Evolutionary conservation across 2,888 invertebrate species (phyloP).

Genomic region (Kuschelorhynchus macadamiae): DNA sequence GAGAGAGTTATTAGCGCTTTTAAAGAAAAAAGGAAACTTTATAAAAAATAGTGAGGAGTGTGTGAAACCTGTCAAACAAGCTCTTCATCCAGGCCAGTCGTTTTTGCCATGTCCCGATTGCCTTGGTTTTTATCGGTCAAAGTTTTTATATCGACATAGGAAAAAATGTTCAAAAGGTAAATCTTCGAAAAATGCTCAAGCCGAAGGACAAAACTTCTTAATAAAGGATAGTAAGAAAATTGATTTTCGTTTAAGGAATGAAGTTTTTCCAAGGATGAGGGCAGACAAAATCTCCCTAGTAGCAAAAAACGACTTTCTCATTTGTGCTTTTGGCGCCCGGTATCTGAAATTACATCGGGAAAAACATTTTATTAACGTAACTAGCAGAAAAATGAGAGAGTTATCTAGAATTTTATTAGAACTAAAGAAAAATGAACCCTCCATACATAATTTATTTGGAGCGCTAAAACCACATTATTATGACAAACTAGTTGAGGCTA

Average conservation of each 20-base stretch:
- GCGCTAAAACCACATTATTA: slow-evolving; percentile 10
- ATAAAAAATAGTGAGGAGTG: background rate
- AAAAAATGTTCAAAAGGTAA: background rate
- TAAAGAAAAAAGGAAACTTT: background rate
- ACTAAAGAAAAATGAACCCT: slow-evolving; percentile 23
- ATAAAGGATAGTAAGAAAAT: background rate
- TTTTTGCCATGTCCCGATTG: background rate
- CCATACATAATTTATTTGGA: slow-evolving; percentile 12
- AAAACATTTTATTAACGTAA: slow-evolving; percentile 36
- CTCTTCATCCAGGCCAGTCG: background rate
- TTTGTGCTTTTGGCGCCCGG: slow-evolving; percentile 50
- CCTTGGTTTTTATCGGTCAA: background rate
- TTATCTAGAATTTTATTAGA: slow-evolving; percentile 15
- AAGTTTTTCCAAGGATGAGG: slow-evolving; percentile 45
- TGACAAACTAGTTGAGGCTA: slow-evolving; percentile 19
- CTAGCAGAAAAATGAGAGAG: slow-evolving; percentile 37
- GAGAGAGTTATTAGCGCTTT: background rate
- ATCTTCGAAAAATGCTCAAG: slow-evolving; percentile 7
- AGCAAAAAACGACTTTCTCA: slow-evolving; percentile 32
- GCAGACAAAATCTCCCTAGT: slow-evolving; percentile 33
- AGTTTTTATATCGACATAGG: background rate
- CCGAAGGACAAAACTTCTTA: slow-evolving; percentile 17
- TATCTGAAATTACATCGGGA: slow-evolving; percentile 19
- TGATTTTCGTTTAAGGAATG: slow-evolving; percentile 6
- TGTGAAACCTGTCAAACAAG: background rate